Conservation (phyloP, 2,888 invertebrate genomes). For the Pheosia gnoma region DNA sequence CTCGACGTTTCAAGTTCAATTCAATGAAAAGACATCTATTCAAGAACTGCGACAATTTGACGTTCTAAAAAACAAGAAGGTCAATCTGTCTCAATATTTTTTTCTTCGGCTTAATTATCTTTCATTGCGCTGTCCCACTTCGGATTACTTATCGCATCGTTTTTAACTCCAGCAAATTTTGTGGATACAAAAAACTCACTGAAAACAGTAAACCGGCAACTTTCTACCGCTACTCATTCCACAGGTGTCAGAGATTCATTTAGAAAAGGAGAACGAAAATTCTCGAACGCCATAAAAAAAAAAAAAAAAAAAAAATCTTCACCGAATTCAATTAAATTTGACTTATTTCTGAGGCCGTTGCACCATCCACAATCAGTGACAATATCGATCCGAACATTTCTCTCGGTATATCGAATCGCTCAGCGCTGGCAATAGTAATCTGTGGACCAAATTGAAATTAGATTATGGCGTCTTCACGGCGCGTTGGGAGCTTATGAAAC, state of each 20-base stretch:
- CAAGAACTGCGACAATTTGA: slow-evolving; percentile 3
- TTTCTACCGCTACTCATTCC: slow-evolving; percentile 51
- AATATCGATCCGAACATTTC: slow-evolving; percentile 70
- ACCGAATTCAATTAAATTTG: slow-evolving; percentile 77
- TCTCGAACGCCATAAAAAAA: slow-evolving; percentile 46
- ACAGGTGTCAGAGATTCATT: slow-evolving; percentile 45
- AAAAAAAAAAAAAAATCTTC: slow-evolving; percentile 65
- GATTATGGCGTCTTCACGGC: slow-evolving; percentile 76
- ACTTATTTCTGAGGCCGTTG: slow-evolving; percentile 68
- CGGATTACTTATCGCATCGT: slow-evolving; percentile 35
- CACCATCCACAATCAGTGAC: slow-evolving; percentile 64
- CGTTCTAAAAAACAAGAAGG: slow-evolving; percentile 1
- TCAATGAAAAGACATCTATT: slow-evolving; percentile 1
- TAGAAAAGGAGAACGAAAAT: slow-evolving; percentile 49
- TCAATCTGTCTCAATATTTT: slow-evolving; percentile 12
- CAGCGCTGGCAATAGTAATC: slow-evolving; percentile 69
- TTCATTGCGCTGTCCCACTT: slow-evolving; percentile 20
- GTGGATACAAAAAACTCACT: slow-evolving; percentile 30
- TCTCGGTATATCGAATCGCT: slow-evolving; percentile 69
- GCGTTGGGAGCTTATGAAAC: slow-evolving; percentile 72
- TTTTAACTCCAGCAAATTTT: slow-evolving; percentile 27
- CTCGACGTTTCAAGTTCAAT: slow-evolving; percentile 11
- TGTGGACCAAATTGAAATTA: slow-evolving; percentile 77
- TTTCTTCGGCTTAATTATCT: slow-evolving; percentile 23
- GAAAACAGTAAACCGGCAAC: slow-evolving; percentile 44